Evolutionary conservation across 2,888 invertebrate species (phyloP).

Genomic region (Dicycla oo): DNA sequence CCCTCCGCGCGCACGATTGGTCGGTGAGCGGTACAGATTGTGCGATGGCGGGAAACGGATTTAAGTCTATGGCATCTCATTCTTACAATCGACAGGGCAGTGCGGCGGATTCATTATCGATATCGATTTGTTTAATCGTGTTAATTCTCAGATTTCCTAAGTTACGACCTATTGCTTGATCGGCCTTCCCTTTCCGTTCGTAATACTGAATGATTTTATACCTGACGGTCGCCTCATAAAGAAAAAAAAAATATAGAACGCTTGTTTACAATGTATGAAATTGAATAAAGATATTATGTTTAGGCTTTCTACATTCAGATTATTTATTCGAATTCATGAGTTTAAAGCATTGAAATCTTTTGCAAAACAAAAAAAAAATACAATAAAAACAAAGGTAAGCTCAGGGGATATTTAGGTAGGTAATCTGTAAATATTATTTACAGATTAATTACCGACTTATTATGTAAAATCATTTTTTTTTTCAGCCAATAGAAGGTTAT

Average conservation of each 20-base stretch:
- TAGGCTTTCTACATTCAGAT: not conserved
- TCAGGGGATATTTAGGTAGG: too few species aligned
- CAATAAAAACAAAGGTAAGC: too few species aligned
- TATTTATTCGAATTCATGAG: not conserved
- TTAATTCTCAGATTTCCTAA: not conserved
- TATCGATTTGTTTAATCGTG: conserved; percentile 60
- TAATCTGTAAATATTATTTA: too few species aligned
- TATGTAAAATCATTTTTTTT: not conserved
- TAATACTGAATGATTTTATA: not conserved
- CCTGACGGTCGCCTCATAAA: too few species aligned
- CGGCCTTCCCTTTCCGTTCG: not conserved
- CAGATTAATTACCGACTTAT: too few species aligned
- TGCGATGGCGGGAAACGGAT: conserved; percentile 89
- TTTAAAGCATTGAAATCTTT: not conserved
- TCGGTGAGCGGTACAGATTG: conserved; percentile 82
- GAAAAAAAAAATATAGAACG: not conserved
- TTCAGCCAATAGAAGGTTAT: too few species aligned
- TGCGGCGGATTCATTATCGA: conserved; percentile 44
- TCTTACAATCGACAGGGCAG: conserved; percentile 81
- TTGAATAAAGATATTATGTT: too few species aligned
- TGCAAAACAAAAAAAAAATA: not conserved
- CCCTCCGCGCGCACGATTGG: conserved; percentile 85
- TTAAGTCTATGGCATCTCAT: conserved; percentile 88
- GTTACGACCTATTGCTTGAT: not conserved
- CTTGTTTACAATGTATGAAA: not conserved